A percentile compares a stretch with the other conserved stretches of the same genome.
Conservation (phyloP, 2,113 vertebrate genomes). For the Phodopus roborovskii region DNA sequence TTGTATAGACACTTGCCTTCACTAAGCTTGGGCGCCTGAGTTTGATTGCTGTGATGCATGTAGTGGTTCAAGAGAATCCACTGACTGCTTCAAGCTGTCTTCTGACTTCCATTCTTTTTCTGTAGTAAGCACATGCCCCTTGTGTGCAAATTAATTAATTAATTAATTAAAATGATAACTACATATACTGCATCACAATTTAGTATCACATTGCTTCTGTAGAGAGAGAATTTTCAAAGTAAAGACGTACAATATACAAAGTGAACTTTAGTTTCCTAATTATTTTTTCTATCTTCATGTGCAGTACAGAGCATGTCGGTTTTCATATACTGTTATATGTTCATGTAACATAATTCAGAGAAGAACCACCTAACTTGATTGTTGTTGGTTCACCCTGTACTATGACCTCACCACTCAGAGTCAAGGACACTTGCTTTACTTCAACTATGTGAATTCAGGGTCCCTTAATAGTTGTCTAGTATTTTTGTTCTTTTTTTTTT, state of each 20-base stretch:
- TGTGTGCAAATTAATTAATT: neutral
- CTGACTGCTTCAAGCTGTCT: neutral
- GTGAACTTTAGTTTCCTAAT: neutral
- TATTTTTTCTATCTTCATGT: neutral
- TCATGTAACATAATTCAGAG: neutral
- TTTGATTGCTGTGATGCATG: neutral
- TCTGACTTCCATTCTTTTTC: neutral
- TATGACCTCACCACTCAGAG: neutral
- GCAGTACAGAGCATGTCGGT: neutral
- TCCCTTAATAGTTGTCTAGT: neutral
- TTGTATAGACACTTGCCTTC: neutral
- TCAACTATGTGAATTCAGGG: neutral
- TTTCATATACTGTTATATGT: neutral
- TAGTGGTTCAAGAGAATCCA: neutral
- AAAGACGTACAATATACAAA: neutral
- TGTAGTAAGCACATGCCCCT: neutral
- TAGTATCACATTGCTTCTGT: neutral
- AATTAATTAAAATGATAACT: neutral
- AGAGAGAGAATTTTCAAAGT: constrained; percentile 21
- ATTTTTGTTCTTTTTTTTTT: too few relatives aligned
- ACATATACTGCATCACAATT: neutral
- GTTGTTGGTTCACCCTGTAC: neutral
- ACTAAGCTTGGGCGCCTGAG: neutral
- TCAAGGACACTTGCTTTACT: neutral
- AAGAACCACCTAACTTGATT: neutral